Conservation (phyloP, 2,113 vertebrate genomes). For the Aegotheles bennettii region DNA sequence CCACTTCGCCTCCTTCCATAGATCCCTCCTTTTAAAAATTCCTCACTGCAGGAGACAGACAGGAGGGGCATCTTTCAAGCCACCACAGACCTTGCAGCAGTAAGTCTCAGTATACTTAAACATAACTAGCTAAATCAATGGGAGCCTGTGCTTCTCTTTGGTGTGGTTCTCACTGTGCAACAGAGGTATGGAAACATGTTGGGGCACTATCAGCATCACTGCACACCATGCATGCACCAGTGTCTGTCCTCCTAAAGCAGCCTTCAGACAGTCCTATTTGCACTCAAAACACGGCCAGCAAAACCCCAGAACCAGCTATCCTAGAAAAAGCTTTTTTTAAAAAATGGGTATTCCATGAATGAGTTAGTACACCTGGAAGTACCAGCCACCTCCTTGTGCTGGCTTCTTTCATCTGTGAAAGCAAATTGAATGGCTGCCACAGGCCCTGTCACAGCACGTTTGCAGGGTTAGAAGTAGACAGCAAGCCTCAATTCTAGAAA, state of each 20-base stretch:
- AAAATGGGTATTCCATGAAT: neutral
- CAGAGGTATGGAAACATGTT: accelerated
- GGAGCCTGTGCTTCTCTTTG: accelerated
- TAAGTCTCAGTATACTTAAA: neutral
- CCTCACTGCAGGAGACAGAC: neutral
- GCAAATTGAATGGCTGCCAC: no score
- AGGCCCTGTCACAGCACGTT: neutral
- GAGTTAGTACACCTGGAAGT: neutral
- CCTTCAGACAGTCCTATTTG: neutral
- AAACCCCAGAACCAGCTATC: neutral
- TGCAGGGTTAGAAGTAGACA: neutral
- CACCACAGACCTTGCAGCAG: neutral
- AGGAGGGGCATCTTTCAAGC: neutral
- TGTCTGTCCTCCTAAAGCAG: neutral
- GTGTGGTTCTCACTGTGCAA: neutral
- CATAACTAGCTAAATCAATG: neutral
- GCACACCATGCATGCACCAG: accelerated
- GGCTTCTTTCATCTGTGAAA: neutral
- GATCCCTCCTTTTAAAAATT: neutral
- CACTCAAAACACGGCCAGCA: neutral
- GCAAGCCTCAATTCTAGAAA: neutral
- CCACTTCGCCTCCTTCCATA: neutral
- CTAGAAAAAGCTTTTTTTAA: neutral
- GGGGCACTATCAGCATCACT: neutral
- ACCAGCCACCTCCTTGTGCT: neutral